Percentiles rank a stretch among this genome's conserved stretches.
Conservation (phyloP, 2,888 invertebrate genomes). For the Glaucopsyche alexis region DNA sequence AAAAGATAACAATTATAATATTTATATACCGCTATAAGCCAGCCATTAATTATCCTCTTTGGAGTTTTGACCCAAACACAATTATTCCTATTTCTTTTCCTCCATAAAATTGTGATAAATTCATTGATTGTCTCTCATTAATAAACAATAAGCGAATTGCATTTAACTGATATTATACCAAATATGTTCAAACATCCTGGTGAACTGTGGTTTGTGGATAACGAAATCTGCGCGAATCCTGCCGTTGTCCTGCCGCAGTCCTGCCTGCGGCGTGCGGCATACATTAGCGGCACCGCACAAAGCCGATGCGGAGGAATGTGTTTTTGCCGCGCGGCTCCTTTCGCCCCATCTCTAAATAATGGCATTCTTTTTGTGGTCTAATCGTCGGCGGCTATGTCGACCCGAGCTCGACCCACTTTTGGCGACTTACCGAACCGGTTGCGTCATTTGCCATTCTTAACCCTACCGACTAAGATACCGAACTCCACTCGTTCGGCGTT, state of each 20-base stretch:
- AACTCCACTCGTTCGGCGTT: background rate
- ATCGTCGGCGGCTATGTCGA: slow-evolving; percentile 51
- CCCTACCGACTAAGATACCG: slow-evolving; percentile 12
- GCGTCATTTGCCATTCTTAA: slow-evolving; percentile 39
- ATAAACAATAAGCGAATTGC: too few species aligned
- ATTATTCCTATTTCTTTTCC: too few species aligned
- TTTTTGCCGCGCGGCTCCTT: slow-evolving; percentile 62
- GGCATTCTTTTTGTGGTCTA: slow-evolving; percentile 58
- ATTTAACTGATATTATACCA: background rate
- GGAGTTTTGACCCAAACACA: too few species aligned
- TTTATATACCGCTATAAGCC: too few species aligned
- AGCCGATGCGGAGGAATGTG: slow-evolving; percentile 44
- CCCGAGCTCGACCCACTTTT: slow-evolving; percentile 53
- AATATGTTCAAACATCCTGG: background rate
- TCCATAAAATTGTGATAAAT: too few species aligned
- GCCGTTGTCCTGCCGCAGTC: background rate
- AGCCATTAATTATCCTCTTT: too few species aligned
- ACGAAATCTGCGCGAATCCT: background rate
- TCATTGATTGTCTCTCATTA: too few species aligned
- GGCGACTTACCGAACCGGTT: slow-evolving; percentile 45
- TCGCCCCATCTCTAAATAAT: slow-evolving; percentile 60
- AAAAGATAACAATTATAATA: too few species aligned
- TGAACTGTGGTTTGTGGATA: background rate
- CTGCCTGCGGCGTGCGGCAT: background rate
- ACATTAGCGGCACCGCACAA: slow-evolving; percentile 48